phyloP scores from a whole-genome alignment of 1,140 invertebrate species.

The Procambarus virginalis region DNA sequence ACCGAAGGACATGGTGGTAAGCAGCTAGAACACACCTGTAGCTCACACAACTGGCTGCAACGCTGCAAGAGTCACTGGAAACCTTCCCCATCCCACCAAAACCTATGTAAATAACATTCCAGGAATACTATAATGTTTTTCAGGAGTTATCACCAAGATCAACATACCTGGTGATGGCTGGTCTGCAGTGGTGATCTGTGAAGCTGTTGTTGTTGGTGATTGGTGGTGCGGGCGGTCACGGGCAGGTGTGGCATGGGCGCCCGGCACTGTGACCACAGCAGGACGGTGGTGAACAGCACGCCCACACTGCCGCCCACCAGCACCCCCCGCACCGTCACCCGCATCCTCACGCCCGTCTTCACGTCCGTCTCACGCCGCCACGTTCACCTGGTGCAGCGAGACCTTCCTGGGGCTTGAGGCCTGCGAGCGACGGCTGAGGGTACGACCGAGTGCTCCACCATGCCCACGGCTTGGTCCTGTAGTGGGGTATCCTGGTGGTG shows the following conservation, averaged over 20 bases:
- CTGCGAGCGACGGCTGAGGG: neutral
- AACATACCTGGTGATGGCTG: conserved; percentile 50
- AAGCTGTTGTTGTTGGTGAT: conserved; percentile 31
- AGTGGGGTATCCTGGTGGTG: neutral
- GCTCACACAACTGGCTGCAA: too few relatives aligned
- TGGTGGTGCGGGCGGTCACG: neutral
- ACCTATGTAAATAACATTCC: too few relatives aligned
- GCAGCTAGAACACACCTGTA: too few relatives aligned
- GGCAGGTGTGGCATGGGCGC: conserved; percentile 37
- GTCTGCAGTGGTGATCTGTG: conserved; percentile 46
- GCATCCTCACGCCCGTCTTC: conserved; percentile 21
- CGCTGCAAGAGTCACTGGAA: too few relatives aligned
- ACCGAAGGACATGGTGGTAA: too few relatives aligned
- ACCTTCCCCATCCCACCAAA: too few relatives aligned
- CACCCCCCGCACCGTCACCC: conserved; percentile 56
- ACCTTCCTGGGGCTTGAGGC: neutral
- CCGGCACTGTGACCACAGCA: conserved; percentile 62
- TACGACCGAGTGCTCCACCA: neutral
- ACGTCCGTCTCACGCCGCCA: neutral
- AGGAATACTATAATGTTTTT: too few relatives aligned
- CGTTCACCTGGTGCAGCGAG: neutral
- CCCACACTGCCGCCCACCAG: conserved; percentile 63
- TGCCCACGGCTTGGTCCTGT: conserved; percentile 8
- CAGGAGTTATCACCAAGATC: too few relatives aligned
- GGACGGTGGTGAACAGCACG: conserved; percentile 57